A percentile compares a stretch with the other conserved stretches of the same genome.
Evolutionary conservation across 1,140 invertebrate genomes (phyloP).

Genomic region (Nephila pilipes): DNA sequence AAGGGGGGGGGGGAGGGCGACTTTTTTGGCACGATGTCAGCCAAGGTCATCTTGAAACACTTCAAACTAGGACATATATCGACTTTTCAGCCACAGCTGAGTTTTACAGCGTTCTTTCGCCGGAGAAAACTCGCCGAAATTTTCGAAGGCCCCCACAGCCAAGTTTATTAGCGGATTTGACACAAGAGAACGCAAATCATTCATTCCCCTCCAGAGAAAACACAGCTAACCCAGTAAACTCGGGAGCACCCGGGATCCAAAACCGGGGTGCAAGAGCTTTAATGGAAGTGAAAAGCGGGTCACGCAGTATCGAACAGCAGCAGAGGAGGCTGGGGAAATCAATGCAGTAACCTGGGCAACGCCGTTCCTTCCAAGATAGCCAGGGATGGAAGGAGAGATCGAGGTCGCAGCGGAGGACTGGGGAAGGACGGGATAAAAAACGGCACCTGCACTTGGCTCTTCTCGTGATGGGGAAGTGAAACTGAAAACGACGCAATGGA

Average conservation of each 20-base stretch:
- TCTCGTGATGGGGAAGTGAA: background rate
- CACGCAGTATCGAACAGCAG: constrained; percentile 74
- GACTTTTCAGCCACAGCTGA: no score
- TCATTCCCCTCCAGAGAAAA: background rate
- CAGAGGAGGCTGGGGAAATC: constrained; percentile 55
- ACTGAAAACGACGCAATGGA: constrained; percentile 1
- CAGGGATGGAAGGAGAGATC: constrained; percentile 19
- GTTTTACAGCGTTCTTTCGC: no score
- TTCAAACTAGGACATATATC: no score
- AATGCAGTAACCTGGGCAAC: constrained; percentile 75
- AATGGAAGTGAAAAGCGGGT: constrained; percentile 62
- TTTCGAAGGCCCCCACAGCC: no score
- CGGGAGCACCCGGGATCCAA: background rate
- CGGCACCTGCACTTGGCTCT: background rate
- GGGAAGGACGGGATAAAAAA: background rate
- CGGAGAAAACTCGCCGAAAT: no score
- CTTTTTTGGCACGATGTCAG: no score
- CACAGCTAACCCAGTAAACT: background rate
- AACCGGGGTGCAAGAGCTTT: background rate
- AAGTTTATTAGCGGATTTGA: no score
- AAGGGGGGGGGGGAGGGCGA: no score
- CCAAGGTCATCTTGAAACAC: no score
- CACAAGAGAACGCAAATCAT: no score
- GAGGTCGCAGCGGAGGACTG: background rate
- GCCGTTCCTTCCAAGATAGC: constrained; percentile 66